A percentile compares a stretch with the other conserved stretches of the same genome.
Conservation (phyloP, 37 sponge, comb jelly and placozoan genomes). For the Axinella damicornis region DNA sequence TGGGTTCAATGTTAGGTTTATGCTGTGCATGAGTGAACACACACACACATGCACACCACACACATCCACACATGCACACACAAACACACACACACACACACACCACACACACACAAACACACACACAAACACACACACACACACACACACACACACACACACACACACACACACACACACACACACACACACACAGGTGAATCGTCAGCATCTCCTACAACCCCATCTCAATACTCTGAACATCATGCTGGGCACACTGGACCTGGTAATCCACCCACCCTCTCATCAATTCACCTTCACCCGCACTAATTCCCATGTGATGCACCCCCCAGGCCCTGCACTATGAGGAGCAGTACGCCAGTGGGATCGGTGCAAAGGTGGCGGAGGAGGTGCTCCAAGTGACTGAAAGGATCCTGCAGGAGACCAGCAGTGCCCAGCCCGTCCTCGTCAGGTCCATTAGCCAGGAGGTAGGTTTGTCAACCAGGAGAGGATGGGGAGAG, state of each 20-base stretch:
- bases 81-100: no score
- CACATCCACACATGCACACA: no score
- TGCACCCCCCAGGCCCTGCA: conserved; percentile 56
- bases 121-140: conserved; percentile 15
- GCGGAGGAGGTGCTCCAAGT: conserved; percentile 82
- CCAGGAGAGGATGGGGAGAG: no score
- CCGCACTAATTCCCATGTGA: neutral
- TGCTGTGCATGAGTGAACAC: no score
- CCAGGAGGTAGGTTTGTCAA: conserved; percentile 64
- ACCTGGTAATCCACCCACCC: conserved; percentile 42
- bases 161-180: no score
- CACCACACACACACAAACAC: conserved; percentile 10
- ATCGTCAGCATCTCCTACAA: conserved; percentile 73
- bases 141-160: conserved; percentile 19
- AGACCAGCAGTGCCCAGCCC: conserved; percentile 68
- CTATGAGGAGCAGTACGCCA: conserved; percentile 72
- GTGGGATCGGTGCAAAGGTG: conserved; percentile 79
- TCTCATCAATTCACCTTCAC: neutral
- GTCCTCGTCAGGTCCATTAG: conserved; percentile 59
- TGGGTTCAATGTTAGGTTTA: no score
- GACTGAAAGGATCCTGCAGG: conserved; percentile 83
- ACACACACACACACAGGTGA: conserved; percentile 29
- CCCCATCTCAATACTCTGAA: conserved; percentile 82
- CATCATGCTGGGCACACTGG: conserved; percentile 60
- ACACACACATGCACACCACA: no score